These are phyloP conservation scores for Bergia puertoricense DNA, from an alignment of 92 coral and sea anemone genomes.

Conservation along the genomic window DNA sequence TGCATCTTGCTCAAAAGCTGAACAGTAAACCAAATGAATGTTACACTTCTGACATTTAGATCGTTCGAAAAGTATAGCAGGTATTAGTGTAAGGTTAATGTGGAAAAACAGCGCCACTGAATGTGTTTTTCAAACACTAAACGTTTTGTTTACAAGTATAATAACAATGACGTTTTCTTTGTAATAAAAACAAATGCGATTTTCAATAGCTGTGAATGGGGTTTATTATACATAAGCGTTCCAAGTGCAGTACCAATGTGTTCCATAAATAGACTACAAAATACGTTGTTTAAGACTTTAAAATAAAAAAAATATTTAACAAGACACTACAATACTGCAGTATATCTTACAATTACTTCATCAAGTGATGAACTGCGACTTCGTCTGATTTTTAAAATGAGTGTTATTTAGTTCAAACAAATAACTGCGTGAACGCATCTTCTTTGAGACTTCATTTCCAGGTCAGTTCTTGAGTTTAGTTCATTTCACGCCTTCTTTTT, in stretches of 20 bases:
- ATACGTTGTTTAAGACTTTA: background rate
- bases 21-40: background rate
- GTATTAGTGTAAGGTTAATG: background rate
- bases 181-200: background rate
- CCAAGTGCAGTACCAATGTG: background rate
- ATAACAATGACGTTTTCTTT: conserved; percentile 2
- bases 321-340: background rate
- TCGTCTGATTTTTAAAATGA: background rate
- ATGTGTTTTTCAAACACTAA: background rate
- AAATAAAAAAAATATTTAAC: background rate
- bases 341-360: background rate
- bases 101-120: background rate
- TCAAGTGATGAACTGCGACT: background rate
- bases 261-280: background rate
- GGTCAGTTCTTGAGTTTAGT: background rate
- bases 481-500: background rate
- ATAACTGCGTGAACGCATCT: background rate
- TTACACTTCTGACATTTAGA: background rate
- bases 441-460: background rate
- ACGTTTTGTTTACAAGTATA: background rate
- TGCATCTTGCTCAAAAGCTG: conserved; percentile 82
- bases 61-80: background rate
- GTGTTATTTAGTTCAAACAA: background rate
- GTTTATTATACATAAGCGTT: background rate
- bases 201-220: background rate